Percentiles rank a stretch among this genome's conserved stretches.
Conservation (phyloP, 2,113 vertebrate species). For the Ictidomys tridecemlineatus region DNA sequence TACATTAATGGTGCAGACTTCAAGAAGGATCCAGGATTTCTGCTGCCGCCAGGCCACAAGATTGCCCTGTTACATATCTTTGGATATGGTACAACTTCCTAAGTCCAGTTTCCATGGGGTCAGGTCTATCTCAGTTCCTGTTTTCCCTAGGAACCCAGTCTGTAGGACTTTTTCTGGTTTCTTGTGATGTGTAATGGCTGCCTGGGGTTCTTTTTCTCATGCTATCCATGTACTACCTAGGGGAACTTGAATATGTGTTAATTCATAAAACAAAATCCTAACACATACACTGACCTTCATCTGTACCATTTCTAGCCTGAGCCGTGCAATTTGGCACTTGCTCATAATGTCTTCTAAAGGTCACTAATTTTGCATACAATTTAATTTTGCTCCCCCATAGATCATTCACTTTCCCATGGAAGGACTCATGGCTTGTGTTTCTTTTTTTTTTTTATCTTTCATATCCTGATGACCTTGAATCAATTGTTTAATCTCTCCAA, state of each 20-base stretch:
- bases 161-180: not conserved
- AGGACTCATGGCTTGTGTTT: not conserved
- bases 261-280: not conserved
- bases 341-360: not conserved
- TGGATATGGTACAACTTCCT: not conserved
- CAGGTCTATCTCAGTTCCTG: not conserved
- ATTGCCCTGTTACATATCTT: not conserved
- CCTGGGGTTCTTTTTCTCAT: not conserved
- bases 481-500: not conserved
- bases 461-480: not conserved
- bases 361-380: not conserved
- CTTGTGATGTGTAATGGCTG: not conserved
- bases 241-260: not conserved
- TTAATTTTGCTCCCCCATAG: constrained; percentile 37
- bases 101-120: not conserved
- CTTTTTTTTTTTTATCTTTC: constrained; percentile 4
- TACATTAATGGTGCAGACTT: not conserved
- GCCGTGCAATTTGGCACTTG: not conserved
- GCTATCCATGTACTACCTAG: not conserved
- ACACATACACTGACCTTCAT: not conserved
- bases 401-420: not conserved
- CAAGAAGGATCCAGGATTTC: not conserved
- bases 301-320: not conserved
- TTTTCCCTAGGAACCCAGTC: not conserved
- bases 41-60: not conserved